Base-by-base conservation (phyloP, 1,140 invertebrate species). In the Pseudomyrmex gracilis region DNA sequence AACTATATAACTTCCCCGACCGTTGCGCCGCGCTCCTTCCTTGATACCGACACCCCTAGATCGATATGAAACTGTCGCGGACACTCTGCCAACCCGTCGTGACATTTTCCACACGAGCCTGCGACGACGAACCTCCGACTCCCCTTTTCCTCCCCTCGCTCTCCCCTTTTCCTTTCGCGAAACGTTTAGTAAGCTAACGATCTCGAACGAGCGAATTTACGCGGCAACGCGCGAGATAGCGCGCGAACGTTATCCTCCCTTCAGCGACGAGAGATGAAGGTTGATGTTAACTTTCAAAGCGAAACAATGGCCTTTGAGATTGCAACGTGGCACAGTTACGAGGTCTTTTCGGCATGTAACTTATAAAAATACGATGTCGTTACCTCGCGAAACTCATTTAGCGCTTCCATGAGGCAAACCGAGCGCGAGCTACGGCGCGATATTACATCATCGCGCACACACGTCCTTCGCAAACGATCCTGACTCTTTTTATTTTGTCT, bases 1-100 rank as follows among this genome's bases (percentile, higher is more conserved):
- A 88, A 88, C 87, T 88, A 88, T 88, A 88, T 88, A 88, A 88
- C 86, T 77, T 77, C 71, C 76, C 76, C 70, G 66, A 17, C 82
- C 74, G 43, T 24, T 67, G 2, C 49, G 49, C 13, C 70, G 63
- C 73, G n/a, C 73, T 13, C 64, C 47, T 82, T 78, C 51, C 82
- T 88, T 85, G 83, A 76, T 88, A 85, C 74, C 86, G 86, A 87
- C 83, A 76, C 76, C 34, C 34, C 71, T 88, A 88, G 77, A 88
- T 88, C 87, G 87, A 88, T 88, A 88, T 88, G 83, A 53, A 87
- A 85, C 87, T 73, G 63, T 67, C 73, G 51, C 61, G 82, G 61
- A 71, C 66, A 80, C 66, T 80, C 76, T 9, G 22, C 45, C 61
- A 43, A 45, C 24, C 61, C 61, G 24, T 9, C 66, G 20, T 80